Conservation (phyloP, 2,888 invertebrate genomes). For the Harpalus rubripes region DNA sequence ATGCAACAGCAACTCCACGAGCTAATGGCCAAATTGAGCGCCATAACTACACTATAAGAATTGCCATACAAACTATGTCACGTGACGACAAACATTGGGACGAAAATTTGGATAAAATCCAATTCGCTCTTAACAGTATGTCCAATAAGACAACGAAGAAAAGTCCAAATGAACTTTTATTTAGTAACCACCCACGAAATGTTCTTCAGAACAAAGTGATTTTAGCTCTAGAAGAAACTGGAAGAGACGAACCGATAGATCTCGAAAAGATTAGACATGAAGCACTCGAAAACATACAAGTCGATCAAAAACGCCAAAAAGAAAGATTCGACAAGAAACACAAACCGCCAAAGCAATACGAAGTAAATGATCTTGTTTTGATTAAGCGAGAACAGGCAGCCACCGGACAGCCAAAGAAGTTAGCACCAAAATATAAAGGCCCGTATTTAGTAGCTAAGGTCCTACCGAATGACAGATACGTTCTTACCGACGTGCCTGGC, state of each 20-base stretch:
- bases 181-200: background rate
- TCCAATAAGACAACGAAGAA: too few species aligned
- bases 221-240: background rate
- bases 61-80: too few species aligned
- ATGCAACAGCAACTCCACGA: slow-evolving; percentile 69
- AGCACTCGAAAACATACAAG: background rate
- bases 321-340: background rate
- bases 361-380: slow-evolving; percentile 54
- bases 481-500: slow-evolving; percentile 69
- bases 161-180: too few species aligned
- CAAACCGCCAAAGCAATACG: background rate
- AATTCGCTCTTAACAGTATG: too few species aligned
- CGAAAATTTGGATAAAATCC: too few species aligned
- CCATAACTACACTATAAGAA: too few species aligned
- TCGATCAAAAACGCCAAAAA: background rate
- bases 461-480: slow-evolving; percentile 68
- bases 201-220: background rate
- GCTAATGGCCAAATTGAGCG: slow-evolving; percentile 59
- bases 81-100: too few species aligned
- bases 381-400: slow-evolving; percentile 52
- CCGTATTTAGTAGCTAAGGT: slow-evolving; percentile 68
- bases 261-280: background rate
- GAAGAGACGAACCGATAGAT: background rate
- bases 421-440: too few species aligned
- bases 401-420: slow-evolving; percentile 68